A percentile compares a stretch with the other conserved stretches of the same genome.
phyloP scores from a whole-genome alignment of 2,888 invertebrate genomes.

The Andrena minutula region DNA sequence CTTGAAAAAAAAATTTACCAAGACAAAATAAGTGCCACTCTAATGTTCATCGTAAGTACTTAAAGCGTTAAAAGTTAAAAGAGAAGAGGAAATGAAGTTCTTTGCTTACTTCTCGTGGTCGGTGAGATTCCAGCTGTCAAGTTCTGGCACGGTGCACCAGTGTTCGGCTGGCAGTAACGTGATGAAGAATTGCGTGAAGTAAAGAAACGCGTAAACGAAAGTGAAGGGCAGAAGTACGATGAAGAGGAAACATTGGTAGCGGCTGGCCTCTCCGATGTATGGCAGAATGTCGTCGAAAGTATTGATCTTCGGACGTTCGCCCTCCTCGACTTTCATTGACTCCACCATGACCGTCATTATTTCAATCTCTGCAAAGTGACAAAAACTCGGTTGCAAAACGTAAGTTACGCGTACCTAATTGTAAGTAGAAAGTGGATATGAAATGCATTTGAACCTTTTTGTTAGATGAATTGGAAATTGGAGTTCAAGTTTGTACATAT shows the following conservation, averaged over 20 bases:
- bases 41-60: too few species aligned
- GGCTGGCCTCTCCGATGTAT: constrained; percentile 82
- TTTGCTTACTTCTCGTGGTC: constrained; percentile 79
- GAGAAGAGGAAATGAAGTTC: background rate
- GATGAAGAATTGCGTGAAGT: constrained; percentile 83
- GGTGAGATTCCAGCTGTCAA: constrained; percentile 78
- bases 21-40: too few species aligned
- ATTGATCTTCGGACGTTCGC: constrained; percentile 78
- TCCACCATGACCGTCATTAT: constrained; percentile 80
- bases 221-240: constrained; percentile 82
- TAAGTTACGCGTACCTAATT: background rate
- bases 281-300: constrained; percentile 83
- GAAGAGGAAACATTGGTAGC: constrained; percentile 83
- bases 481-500: too few species aligned
- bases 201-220: constrained; percentile 83
- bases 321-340: constrained; percentile 77
- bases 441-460: too few species aligned
- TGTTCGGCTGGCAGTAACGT: constrained; percentile 82
- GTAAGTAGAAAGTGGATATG: too few species aligned
- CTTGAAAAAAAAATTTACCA: too few species aligned
- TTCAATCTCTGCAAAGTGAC: constrained; percentile 61
- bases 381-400: background rate
- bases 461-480: too few species aligned
- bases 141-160: constrained; percentile 82
- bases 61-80: too few species aligned